Conservation (phyloP, 2,113 vertebrate species). For the Limanda limanda region DNA sequence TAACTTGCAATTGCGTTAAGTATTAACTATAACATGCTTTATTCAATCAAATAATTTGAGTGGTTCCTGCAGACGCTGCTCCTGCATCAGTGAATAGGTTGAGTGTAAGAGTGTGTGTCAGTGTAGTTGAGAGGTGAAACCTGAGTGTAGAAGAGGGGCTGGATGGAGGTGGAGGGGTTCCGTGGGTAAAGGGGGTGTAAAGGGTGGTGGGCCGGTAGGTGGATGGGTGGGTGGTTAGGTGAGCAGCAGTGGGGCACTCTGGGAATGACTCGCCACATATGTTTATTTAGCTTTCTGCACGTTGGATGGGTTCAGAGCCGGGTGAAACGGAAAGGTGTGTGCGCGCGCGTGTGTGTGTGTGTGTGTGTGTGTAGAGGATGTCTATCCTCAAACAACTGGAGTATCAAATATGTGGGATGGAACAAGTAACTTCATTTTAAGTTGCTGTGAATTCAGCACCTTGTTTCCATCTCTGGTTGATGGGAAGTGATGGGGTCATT, state of each 20-base stretch:
- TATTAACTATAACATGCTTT: neutral
- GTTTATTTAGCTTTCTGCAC: slow-evolving; percentile 76
- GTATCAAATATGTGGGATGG: slow-evolving; percentile 12
- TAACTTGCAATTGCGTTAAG: neutral
- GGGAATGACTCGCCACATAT: slow-evolving; percentile 56
- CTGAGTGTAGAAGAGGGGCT: slow-evolving; percentile 60
- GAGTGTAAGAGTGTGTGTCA: slow-evolving; percentile 67
- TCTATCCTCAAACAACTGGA: slow-evolving; percentile 47
- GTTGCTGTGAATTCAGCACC: neutral
- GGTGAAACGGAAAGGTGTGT: slow-evolving; percentile 73
- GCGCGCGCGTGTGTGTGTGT: slow-evolving; percentile 56
- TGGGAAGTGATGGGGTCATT: neutral
- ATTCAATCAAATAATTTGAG: neutral
- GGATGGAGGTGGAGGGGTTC: slow-evolving; percentile 27
- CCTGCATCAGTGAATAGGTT: slow-evolving; percentile 28
- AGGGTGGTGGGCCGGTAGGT: slow-evolving; percentile 17
- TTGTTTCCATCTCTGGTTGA: slow-evolving; percentile 1
- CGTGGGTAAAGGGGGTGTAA: slow-evolving; percentile 32
- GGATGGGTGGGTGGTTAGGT: slow-evolving; percentile 18
- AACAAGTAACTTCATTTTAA: slow-evolving; percentile 19
- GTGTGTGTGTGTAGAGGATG: slow-evolving; percentile 49
- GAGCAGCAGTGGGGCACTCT: slow-evolving; percentile 43
- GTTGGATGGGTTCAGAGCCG: slow-evolving; percentile 69
- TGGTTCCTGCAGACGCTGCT: slow-evolving; percentile 10
- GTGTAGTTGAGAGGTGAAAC: slow-evolving; percentile 70